phyloP scores from a whole-genome alignment of 1,140 invertebrate species.

The Brachionus angularis region DNA sequence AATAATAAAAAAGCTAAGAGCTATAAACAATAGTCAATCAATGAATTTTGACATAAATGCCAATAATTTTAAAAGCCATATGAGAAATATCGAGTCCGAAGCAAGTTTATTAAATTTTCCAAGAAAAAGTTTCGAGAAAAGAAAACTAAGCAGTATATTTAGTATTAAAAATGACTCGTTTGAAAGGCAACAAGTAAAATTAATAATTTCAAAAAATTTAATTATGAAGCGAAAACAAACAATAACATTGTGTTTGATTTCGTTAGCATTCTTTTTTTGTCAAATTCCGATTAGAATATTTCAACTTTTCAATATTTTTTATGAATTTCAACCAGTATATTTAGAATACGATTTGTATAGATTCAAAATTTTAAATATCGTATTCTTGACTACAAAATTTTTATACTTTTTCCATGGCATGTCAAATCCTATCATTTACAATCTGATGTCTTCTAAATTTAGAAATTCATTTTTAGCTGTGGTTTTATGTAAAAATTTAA shows the following conservation, averaged over 20 bases:
- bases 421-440: conserved; percentile 29
- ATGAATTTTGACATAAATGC: too few relatives aligned
- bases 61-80: too few relatives aligned
- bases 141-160: too few relatives aligned
- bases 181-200: too few relatives aligned
- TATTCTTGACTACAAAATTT: conserved; percentile 42
- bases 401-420: conserved; percentile 44
- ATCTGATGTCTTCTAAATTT: conserved; percentile 49
- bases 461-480: conserved; percentile 44
- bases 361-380: not conserved
- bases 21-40: too few relatives aligned
- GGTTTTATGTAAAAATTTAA: too few relatives aligned
- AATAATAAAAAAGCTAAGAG: too few relatives aligned
- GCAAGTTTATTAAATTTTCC: too few relatives aligned
- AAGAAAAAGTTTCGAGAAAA: too few relatives aligned
- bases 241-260: conserved; percentile 17
- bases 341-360: not conserved
- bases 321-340: not conserved
- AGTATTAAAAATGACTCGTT: too few relatives aligned
- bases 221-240: conserved; percentile 9
- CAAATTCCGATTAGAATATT: conserved; percentile 24
- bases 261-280: conserved; percentile 37
- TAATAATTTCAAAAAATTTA: too few relatives aligned
- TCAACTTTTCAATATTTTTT: conserved; percentile 28
- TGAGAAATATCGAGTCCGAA: too few relatives aligned